Conservation (phyloP, 2,797 vertebrate genomes). For the Arctocebus calabarensis region DNA sequence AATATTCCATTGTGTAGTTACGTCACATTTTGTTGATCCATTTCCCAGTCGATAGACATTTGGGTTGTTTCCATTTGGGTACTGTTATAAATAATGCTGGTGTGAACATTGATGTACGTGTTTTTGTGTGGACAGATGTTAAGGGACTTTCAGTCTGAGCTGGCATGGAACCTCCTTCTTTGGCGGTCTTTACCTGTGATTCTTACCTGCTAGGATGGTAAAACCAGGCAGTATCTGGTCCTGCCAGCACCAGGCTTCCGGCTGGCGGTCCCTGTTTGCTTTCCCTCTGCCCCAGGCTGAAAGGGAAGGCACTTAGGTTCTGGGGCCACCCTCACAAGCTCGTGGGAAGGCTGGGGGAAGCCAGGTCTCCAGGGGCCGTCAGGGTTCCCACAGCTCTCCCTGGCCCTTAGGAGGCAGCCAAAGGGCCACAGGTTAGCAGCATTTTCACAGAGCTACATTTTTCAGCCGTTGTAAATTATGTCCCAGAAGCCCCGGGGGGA, state of each 20-base stretch:
- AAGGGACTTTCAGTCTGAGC: background rate
- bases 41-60: background rate
- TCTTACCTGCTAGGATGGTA: background rate
- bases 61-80: background rate
- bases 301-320: background rate
- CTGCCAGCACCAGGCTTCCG: background rate
- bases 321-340: background rate
- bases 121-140: background rate
- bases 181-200: no score
- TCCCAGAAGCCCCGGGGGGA: background rate
- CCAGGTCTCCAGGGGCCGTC: background rate
- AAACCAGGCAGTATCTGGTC: background rate
- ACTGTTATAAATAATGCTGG: background rate
- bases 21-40: background rate
- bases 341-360: background rate
- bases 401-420: background rate
- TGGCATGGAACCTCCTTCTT: background rate
- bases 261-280: background rate
- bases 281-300: background rate
- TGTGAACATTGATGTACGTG: rapidly evolving
- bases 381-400: background rate
- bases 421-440: background rate
- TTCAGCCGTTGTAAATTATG: background rate
- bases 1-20: rapidly evolving
- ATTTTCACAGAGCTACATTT: background rate